Conservation (phyloP, 1,140 invertebrate species). For the Drosophila pachea region DNA sequence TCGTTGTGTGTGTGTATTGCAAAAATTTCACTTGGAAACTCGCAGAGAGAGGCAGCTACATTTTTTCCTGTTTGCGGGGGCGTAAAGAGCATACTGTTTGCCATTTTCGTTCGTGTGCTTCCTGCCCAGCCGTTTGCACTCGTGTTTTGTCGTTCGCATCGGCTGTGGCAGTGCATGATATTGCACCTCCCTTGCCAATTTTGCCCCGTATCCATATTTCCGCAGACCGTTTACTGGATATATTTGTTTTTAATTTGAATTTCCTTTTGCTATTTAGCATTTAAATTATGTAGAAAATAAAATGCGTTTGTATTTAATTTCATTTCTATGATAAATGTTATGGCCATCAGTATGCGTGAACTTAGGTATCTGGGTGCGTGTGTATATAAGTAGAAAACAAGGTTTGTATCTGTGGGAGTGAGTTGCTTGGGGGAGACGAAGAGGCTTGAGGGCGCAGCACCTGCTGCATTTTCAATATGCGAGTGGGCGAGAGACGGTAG, state of each 20-base stretch:
- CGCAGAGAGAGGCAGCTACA: constrained; percentile 47
- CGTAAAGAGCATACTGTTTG: constrained; percentile 48
- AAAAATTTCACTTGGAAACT: constrained; percentile 67
- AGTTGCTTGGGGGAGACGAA: neutral
- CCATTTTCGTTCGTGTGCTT: constrained; percentile 63
- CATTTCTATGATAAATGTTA: constrained; percentile 62
- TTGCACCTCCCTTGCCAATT: constrained; percentile 14
- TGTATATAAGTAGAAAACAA: neutral
- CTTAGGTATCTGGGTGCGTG: neutral
- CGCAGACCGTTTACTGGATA: constrained; percentile 25
- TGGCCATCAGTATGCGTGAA: constrained; percentile 6
- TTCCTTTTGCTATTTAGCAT: constrained; percentile 66
- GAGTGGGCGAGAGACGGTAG: constrained; percentile 28
- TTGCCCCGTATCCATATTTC: neutral
- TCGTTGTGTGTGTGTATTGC: constrained; percentile 50
- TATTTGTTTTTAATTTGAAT: constrained; percentile 71
- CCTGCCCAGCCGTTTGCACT: constrained; percentile 54
- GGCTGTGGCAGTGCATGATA: constrained; percentile 25
- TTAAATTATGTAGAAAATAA: constrained; percentile 67
- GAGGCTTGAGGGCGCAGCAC: constrained; percentile 47
- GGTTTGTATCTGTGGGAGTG: constrained; percentile 2
- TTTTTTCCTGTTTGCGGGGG: constrained; percentile 41
- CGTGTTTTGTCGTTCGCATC: constrained; percentile 25
- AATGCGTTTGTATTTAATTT: constrained; percentile 66
- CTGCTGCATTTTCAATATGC: constrained; percentile 59